phyloP scores from a whole-genome alignment of 2,797 vertebrate genomes.

The Rallus crepitans region DNA sequence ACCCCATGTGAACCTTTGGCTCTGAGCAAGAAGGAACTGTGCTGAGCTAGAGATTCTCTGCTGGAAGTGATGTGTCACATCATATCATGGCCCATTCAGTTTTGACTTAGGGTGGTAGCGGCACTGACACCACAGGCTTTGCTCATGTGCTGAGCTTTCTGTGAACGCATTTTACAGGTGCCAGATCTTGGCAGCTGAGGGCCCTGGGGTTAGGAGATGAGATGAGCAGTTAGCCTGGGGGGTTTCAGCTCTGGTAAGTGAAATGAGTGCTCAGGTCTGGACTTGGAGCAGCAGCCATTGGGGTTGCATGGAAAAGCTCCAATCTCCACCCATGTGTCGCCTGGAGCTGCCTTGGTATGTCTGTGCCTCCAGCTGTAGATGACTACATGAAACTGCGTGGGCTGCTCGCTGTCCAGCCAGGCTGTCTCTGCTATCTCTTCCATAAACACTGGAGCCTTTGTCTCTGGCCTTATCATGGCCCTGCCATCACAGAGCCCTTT shows the following conservation, averaged over 20 bases:
- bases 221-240: not conserved
- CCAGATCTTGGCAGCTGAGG: not conserved
- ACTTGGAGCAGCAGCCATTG: not conserved
- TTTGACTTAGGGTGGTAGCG: not conserved
- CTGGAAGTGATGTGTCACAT: not conserved
- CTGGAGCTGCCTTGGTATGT: not conserved
- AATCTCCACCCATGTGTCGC: rapidly evolving
- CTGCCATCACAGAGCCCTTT: slow-evolving; percentile 64
- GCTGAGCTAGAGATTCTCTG: not conserved
- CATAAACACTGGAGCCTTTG: slow-evolving; percentile 77
- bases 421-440: slow-evolving; percentile 64
- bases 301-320: not conserved
- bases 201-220: not conserved
- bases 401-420: slow-evolving; percentile 19
- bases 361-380: slow-evolving; percentile 65
- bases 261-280: not conserved
- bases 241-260: not conserved
- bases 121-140: not conserved
- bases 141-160: not conserved
- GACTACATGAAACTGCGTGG: slow-evolving; percentile 60
- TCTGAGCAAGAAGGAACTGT: not conserved
- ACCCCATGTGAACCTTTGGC: not conserved
- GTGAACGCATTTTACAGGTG: rapidly evolving
- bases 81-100: not conserved
- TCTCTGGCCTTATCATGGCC: slow-evolving; percentile 63